Base-by-base conservation (phyloP, 2,797 vertebrate species). In the Lithobates sylvaticus region DNA sequence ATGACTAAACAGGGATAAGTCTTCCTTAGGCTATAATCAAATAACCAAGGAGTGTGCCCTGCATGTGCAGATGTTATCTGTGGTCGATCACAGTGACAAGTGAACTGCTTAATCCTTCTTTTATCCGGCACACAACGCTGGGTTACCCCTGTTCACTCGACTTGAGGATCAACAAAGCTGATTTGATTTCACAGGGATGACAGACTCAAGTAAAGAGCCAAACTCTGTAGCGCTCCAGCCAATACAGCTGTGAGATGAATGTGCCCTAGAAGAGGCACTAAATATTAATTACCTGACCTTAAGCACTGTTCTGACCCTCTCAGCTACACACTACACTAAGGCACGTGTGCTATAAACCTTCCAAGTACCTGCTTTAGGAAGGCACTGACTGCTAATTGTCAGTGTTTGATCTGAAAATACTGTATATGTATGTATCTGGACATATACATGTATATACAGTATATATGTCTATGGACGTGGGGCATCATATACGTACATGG, bases 81-180 rank as follows among this genome's bases (percentile, higher is more conserved):
- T 92, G 94, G 93, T 96, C 95, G 97, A 97, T 97, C 95, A 97
- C 94, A 95, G 92, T 93, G 94, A 96, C 97, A 97, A 92, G 93
- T 96, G 96, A 95, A 96, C 95, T 95, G 93, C 92, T 93, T 97
- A 98, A 99, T 97, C 97, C 95, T 93, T 92, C 94, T 95, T 97
- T 96, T 97, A 94, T 96, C 94, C 94, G 95, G 94, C 94, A 94
- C 93, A 93, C 93, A 95, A 96, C 95, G 95, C 95, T 94, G 92
- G 95, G 94, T 96, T 96, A 96, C 96, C 93, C 95, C 94, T 97
- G 95, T 95, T 96, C 94, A 95, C 96, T 98, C 94, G 97, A 96
- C 93, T 96, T 95, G 96, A 97, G 97, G 83, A 92, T 92, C 89
- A 92, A 90, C 94, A 91, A 97, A 97, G 96, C 97, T 95, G 93